Evolutionary conservation across 2,888 invertebrate genomes (phyloP).

Genomic region (Napeogenes inachia): DNA sequence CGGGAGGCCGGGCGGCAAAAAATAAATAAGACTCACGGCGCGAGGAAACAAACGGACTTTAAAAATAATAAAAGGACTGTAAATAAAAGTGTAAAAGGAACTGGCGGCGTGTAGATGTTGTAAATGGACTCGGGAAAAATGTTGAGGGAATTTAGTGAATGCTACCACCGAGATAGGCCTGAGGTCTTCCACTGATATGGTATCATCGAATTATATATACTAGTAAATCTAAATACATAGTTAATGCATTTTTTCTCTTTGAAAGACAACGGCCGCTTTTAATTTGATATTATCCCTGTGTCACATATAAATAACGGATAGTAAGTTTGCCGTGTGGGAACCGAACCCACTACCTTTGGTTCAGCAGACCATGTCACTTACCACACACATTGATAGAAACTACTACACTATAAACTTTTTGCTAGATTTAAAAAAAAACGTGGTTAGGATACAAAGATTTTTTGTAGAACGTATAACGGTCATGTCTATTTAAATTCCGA

Average conservation of each 20-base stretch:
- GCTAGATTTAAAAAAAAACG: no score
- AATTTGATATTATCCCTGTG: no score
- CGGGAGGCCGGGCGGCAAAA: conserved; percentile 74
- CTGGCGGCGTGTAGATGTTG: conserved; percentile 74
- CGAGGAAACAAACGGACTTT: conserved; percentile 76
- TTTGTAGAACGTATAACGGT: no score
- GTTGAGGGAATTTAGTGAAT: conserved; percentile 74
- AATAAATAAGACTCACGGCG: conserved; percentile 74
- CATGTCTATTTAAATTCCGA: conserved; percentile 30
- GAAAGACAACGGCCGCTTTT: no score
- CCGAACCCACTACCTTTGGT: no score
- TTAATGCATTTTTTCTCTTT: no score
- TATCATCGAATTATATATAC: background rate
- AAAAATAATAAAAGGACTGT: conserved; percentile 77
- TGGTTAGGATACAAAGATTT: no score
- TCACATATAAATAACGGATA: no score
- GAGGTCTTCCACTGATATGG: background rate
- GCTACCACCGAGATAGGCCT: conserved; percentile 50
- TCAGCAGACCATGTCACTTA: no score
- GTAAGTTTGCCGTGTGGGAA: no score
- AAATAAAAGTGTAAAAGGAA: conserved; percentile 78
- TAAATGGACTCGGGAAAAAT: conserved; percentile 75
- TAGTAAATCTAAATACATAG: background rate
- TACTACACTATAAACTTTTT: no score
- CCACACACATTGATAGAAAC: no score